Base-by-base conservation (phyloP, 1,140 invertebrate genomes). In the Sminthurinus signatus region DNA sequence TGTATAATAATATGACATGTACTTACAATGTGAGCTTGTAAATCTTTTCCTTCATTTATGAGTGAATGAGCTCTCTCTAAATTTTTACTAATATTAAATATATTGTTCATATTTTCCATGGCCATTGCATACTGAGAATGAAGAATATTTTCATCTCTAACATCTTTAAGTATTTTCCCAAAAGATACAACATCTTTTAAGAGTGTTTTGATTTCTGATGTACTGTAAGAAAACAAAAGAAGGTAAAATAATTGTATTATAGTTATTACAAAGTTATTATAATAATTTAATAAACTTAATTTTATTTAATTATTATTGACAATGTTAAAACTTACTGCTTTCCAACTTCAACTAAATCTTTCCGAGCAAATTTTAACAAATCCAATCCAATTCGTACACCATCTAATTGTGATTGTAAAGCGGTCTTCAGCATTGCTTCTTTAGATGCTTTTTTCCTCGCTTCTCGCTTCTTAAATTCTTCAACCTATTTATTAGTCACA, bases 41-140 rank as follows among this genome's bases (percentile, higher is more conserved):
- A 76, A 14, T 98, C 78, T 78, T 98, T 96, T 54, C 94, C 93
- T 71, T 99, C 94, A 68, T 86, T 88, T 64, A 99, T 98, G 80
- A 89, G 88, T 56, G 90, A 86, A 73, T 93, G 88, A 0, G 95
- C 97, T 78, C 93, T 94, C 60, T 91, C 87, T 1, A 99, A 91
- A 79, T 90, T 96, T 74, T 96, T 93, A 14, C 93, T 93, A 0
- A 99, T 93, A 48, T 93, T 97, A 72, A 98, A 97, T 62, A 99
- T 96, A 74, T 98, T 93, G 75, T 96, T 98, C 4, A 99, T 79
- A 77, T 98, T 98, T 74, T 98, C 95, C 81, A 95, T 94, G 1
- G 96, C 95, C 14, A 95, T 96, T 0, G 92, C 92, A 76, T 97
- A 96, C 77, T 99, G 89, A 0, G 89, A 92, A 78, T 98, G 93